Evolutionary conservation across 2,888 invertebrate genomes (phyloP), one percentile per base, ranked within the genome.

Genomic region (Apodemia mormo): DNA sequence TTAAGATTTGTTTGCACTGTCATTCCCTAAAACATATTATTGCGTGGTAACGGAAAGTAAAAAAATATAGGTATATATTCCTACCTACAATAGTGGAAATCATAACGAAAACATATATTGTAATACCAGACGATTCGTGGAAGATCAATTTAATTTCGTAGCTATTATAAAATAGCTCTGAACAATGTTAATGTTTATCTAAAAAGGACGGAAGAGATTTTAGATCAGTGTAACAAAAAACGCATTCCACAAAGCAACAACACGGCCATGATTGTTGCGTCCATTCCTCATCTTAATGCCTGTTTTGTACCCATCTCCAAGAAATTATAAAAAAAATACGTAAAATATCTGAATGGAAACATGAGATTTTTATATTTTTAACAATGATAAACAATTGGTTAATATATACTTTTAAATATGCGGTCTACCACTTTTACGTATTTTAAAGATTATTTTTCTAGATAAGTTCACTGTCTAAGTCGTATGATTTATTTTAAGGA

Each of bases 241-340:
- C 43, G 43, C 75, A 74, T 75, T 75, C 74, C 72, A 64, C 30
- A 65, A 43, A 70, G 10, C 22, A 52, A 33, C 65, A 67, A 65
- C 12, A 43, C 64, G 9, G 33, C 61, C 67, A 65, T 65, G 65
- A 70, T 70, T 64, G 22, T 43, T 14, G 64, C 65, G 37, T 66
- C 67, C 64, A 70, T 66, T 56, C 45, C 68, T 67, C 68, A 68
- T 67, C 68, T 68, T 70, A 70, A 70, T 70, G 68, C 37, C 66
- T 37, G 67, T 72, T 68, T 72, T 72, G 52, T 68, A 66, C 30
- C 49, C 61, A 68, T 40, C 58, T 52, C 49, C 33, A 54, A 52
- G 65, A 65, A 12, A 49, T 14, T 4, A 49, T 49, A 5, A 49
- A 49, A 12, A 49, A 49, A 0, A 4, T 49, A 49, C 49, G 14